Base-by-base conservation (phyloP, 1,140 invertebrate species). In the Bombus vancouverensis region DNA sequence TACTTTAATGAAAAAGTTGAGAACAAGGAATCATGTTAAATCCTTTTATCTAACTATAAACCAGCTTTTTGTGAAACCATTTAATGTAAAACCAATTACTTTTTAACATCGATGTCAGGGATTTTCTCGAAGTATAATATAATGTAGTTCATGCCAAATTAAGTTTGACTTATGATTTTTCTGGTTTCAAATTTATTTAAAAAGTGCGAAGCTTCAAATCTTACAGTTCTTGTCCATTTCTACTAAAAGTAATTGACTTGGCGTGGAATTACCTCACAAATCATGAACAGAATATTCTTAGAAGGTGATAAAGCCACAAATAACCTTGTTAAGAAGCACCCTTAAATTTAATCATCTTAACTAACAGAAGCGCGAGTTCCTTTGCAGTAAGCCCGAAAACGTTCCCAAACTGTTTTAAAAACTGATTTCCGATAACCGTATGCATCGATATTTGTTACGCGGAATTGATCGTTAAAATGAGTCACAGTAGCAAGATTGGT, bases 401-500 rank as follows among this genome's bases (percentile, higher is more conserved):
- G 62, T 28, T 68, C 47, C 9, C 22, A 25, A 68, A 47, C 32
- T 12, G 32, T 32, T 73, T 44, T 32, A 22, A 22, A 32, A 15
- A n/a, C 15, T 44, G 28, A 42, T 73, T 44, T 22, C 37, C 28
- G 18, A n/a, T 42, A 81, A 81, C 47, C 22, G 68, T n/a, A 28
- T 75, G 32, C 47, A 9, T 13, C 13, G 28, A 28, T n/a, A 59
- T 72, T 81, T 53, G 37, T 81, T 72, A 42, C 28, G 25, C 15
- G 34, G 28, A 47, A 65, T 66, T 53, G 73, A 83, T 76, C 44
- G 42, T 47, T 68, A 37, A 83, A 76, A 66, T 42, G 2, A 28
- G 59, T 42, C 37, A 42, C n/a, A 22, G 39, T 32, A 8, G 28
- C 12, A n/a, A 62, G 12, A 62, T 15, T 4, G 28, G 37, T 81